Percentiles rank a stretch among this genome's conserved stretches.
Evolutionary conservation across 2,797 vertebrate species (phyloP).

Genomic region (Silurus aristotelis): DNA sequence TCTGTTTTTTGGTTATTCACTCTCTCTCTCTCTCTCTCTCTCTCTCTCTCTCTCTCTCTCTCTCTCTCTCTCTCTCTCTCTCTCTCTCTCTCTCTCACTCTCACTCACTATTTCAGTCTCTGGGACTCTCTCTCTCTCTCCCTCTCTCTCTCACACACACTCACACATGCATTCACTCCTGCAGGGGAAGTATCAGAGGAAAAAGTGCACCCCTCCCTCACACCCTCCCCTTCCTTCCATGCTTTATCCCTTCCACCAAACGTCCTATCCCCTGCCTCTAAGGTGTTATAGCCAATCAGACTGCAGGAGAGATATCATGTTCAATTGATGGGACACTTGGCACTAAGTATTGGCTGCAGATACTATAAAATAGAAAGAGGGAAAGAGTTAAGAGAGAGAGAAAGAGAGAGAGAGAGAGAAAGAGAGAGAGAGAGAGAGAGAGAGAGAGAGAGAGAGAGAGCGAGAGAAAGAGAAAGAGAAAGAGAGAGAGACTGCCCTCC

Average conservation of each 20-base stretch:
- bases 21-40: conserved; percentile 45
- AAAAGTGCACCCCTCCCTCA: conserved; percentile 60
- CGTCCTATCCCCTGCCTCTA: conserved; percentile 61
- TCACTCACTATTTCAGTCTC: conserved; percentile 23
- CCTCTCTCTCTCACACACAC: conserved; percentile 39
- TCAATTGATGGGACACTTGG: conserved; percentile 38
- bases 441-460: background rate
- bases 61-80: background rate
- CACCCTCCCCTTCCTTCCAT: conserved; percentile 44
- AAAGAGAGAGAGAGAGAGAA: background rate
- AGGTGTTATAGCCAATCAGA: conserved; percentile 53
- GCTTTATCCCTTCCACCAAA: conserved; percentile 43
- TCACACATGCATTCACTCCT: conserved; percentile 28
- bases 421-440: background rate
- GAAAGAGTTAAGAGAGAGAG: background rate
- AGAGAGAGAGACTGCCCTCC: background rate
- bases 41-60: conserved; percentile 32
- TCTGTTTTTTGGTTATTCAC: conserved; percentile 59
- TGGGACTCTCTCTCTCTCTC: background rate
- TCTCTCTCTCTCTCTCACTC: conserved; percentile 52
- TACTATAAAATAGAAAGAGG: conserved; percentile 6
- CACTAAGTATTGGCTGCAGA: conserved; percentile 33
- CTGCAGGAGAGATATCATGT: conserved; percentile 16
- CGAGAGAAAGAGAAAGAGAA: background rate
- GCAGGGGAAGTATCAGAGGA: conserved; percentile 51